Conservation (phyloP, 2,797 vertebrate genomes). For the Pelobates cultripes region DNA sequence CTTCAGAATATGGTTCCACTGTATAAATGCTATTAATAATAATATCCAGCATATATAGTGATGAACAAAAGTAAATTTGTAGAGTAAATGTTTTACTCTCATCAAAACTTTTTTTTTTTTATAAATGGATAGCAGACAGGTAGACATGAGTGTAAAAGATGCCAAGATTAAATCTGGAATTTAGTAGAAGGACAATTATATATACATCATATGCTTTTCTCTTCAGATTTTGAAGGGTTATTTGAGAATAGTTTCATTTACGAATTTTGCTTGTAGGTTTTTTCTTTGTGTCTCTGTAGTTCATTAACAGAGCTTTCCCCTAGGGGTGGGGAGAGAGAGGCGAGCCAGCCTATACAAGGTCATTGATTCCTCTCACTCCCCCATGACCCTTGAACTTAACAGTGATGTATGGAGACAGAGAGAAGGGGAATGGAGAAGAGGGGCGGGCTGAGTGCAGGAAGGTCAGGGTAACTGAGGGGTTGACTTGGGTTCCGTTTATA, state of each 20-base stretch:
- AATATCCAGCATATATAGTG: too few relatives aligned
- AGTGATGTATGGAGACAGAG: constrained; percentile 42
- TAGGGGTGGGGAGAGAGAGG: constrained; percentile 34
- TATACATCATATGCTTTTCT: too few relatives aligned
- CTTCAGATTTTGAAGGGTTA: constrained; percentile 32
- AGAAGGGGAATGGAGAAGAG: not conserved
- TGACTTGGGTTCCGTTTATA: constrained; percentile 11
- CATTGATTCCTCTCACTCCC: constrained; percentile 51
- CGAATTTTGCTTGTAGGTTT: constrained; percentile 3
- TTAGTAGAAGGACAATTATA: too few relatives aligned
- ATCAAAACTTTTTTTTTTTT: too few relatives aligned
- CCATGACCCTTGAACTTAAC: constrained; percentile 50
- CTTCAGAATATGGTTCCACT: too few relatives aligned
- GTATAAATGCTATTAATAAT: too few relatives aligned
- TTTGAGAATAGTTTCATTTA: constrained; percentile 37
- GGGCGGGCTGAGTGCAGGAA: not conserved
- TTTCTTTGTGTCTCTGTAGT: constrained; percentile 49
- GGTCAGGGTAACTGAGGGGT: not conserved
- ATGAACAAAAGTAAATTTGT: too few relatives aligned
- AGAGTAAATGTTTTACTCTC: too few relatives aligned
- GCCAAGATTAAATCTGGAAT: too few relatives aligned
- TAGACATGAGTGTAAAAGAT: too few relatives aligned
- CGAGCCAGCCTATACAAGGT: constrained; percentile 49
- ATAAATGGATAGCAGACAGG: too few relatives aligned
- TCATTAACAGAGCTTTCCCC: constrained; percentile 49